Percentiles rank a stretch among this genome's conserved stretches.
These are phyloP conservation scores for Oreochromis mossambicus DNA, from an alignment of 2,797 vertebrate species.

Conservation along the genomic window DNA sequence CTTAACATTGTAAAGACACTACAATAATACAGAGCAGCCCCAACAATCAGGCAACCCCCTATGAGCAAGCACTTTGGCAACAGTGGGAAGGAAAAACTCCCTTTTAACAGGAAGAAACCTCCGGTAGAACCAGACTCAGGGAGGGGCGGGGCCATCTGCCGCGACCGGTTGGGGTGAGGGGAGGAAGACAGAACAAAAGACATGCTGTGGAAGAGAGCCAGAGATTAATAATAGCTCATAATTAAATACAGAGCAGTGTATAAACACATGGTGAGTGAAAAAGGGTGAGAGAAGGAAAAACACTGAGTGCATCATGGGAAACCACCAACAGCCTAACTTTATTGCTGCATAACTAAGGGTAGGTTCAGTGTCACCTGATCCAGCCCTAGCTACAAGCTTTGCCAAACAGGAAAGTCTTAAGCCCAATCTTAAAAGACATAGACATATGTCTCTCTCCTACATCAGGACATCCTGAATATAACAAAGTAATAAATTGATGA, in stretches of 20 bases:
- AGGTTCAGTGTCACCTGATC: not conserved
- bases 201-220: not conserved
- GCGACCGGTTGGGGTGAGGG: fast-evolving
- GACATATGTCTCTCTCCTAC: not conserved
- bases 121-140: fast-evolving
- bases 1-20: not conserved
- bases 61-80: not conserved
- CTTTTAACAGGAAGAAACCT: not conserved
- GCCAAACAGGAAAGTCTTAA: not conserved
- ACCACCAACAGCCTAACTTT: not conserved
- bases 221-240: not conserved
- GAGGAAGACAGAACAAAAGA: not conserved
- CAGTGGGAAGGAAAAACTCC: not conserved
- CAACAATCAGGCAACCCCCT: not conserved
- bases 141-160: not conserved
- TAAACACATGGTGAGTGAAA: no score
- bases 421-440: fast-evolving
- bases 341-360: not conserved
- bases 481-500: not conserved
- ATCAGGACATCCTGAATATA: not conserved
- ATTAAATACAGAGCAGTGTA: not conserved
- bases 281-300: no score
- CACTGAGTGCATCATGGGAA: no score
- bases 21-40: not conserved
- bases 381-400: not conserved